Evolutionary conservation across 2,113 vertebrate species (phyloP).

Genomic region (Petrocephalus zakoni): DNA sequence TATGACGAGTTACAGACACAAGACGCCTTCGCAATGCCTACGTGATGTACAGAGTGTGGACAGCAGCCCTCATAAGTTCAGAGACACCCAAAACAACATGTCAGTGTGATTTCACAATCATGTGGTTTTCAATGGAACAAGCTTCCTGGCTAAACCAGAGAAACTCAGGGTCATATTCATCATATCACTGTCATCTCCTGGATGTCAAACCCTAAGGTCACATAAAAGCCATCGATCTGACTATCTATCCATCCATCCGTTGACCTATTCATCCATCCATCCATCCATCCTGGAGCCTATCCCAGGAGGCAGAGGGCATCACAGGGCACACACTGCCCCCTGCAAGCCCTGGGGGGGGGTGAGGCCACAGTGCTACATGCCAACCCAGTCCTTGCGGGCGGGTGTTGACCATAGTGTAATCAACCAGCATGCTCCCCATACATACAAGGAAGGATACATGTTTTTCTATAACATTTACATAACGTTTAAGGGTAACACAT

Average conservation of each 20-base stretch:
- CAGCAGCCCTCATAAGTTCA: background rate
- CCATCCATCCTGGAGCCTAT: background rate
- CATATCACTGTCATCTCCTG: background rate
- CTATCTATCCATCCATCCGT: background rate
- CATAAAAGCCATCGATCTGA: background rate
- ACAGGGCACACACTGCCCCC: background rate
- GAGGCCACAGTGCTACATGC: background rate
- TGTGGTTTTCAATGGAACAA: background rate
- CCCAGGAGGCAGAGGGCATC: background rate
- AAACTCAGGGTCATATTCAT: background rate
- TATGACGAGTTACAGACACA: background rate
- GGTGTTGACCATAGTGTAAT: background rate
- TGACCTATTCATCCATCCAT: background rate
- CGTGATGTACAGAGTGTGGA: background rate
- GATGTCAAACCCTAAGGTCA: background rate
- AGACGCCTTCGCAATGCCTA: background rate
- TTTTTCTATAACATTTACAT: background rate
- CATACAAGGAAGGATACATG: background rate
- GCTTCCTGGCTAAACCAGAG: background rate
- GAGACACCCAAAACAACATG: background rate
- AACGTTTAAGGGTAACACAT: constrained; percentile 34
- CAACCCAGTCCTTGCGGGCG: background rate
- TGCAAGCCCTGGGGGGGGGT: background rate
- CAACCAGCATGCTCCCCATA: background rate
- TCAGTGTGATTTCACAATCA: background rate